Evolutionary conservation across 92 coral and sea anemone species (phyloP).

Genomic region (Phenganax subtilis): DNA sequence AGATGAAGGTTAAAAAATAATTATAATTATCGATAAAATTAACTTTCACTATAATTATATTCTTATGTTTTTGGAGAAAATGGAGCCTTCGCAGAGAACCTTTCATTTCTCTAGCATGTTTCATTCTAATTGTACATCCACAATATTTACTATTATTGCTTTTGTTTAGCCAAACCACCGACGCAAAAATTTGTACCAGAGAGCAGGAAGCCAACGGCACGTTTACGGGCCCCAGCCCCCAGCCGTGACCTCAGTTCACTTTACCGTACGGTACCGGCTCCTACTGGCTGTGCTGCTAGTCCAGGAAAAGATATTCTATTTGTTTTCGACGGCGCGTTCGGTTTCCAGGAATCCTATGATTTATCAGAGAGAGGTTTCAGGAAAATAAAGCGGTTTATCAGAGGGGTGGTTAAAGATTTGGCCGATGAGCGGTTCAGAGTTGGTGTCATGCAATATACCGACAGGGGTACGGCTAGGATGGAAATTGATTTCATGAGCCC

Average conservation of each 20-base stretch:
- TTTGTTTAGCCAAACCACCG: neutral
- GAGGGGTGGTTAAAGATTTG: neutral
- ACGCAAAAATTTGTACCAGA: neutral
- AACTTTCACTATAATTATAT: too few species aligned
- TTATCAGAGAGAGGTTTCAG: neutral
- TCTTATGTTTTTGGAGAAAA: too few species aligned
- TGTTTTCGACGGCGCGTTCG: constrained; percentile 27
- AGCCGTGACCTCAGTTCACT: neutral
- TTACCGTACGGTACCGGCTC: neutral
- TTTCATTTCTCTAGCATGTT: neutral
- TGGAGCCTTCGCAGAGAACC: too few species aligned
- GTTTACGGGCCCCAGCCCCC: constrained; percentile 13
- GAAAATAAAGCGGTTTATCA: neutral
- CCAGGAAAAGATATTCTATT: constrained; percentile 29
- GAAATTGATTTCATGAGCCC: constrained; percentile 19
- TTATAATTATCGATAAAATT: too few species aligned
- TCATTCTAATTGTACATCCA: neutral
- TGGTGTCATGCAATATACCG: constrained; percentile 30
- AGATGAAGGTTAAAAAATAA: too few species aligned
- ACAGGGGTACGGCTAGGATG: neutral
- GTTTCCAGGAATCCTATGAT: neutral
- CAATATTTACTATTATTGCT: neutral
- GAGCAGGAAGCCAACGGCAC: neutral
- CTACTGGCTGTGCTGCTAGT: constrained; percentile 17
- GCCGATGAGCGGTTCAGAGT: constrained; percentile 10